Base-by-base conservation (phyloP, 2,888 invertebrate species). In the Hydrotaea cyrtoneurina region DNA sequence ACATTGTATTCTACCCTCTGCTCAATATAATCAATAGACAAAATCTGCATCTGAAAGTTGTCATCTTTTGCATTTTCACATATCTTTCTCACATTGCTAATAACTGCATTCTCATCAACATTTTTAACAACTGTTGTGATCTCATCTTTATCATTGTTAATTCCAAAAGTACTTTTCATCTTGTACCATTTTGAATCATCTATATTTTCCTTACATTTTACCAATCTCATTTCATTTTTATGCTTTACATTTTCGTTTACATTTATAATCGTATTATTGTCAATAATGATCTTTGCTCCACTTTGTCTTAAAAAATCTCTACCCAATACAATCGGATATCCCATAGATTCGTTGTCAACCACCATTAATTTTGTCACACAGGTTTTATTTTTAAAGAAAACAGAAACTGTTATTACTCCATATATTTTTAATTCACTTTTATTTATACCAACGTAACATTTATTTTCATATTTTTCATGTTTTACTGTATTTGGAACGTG, bases 361-460 rank as follows among this genome's bases (percentile, higher is more conserved):
- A 69, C 77, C 77, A 77, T 64, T 39, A 66, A 39, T 53, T 53
- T 66, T n/a, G 17, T 76, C 55, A 39, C 26, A 57, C 31, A 15
- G 19, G 53, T 76, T 72, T 74, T 71, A 57, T 81, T 76, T n/a
- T 75, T 10, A 17, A 72, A 80, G 21, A 66, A 23, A 57, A 81
- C 71, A 71, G 53, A 62, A 71, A 82, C 80, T 69, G 46, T 43
- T 64, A 84, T 75, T 59, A 69, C 17, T 46, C 80, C 79, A 59
- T 71, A 53, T 66, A 80, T 71, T 69, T 26, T 39, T 39, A 84
- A 57, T 79, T 76, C 10, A 62, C 79, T 86, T 80, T 86, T 71
- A 83, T 86, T 86, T 3, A 86, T 74, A 2, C 80, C 83, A 72
- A 73, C 73, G 39, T 69, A 86, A 23, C 21, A 73, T 26, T 19